phyloP scores from a whole-genome alignment of 2,888 invertebrate genomes.

The Nezara viridula region DNA sequence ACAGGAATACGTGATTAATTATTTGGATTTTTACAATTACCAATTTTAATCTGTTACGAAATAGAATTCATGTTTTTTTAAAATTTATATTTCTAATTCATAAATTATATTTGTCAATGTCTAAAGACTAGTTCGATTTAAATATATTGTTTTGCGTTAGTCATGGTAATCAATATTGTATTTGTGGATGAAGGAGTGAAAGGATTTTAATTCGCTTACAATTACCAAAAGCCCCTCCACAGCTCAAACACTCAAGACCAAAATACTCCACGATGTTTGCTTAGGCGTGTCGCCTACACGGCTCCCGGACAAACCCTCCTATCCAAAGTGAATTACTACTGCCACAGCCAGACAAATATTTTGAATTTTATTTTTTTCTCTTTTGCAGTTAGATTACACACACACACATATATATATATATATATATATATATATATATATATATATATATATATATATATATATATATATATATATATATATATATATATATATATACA shows the following conservation, averaged over 20 bases:
- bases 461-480: too few relatives aligned
- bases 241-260: conserved; percentile 38
- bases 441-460: too few relatives aligned
- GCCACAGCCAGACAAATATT: background rate
- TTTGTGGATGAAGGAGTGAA: background rate
- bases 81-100: background rate
- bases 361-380: background rate
- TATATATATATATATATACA: too few relatives aligned
- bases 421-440: too few relatives aligned
- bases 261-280: conserved; percentile 24
- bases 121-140: background rate
- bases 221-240: conserved; percentile 16
- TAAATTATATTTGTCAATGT: background rate
- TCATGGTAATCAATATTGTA: background rate
- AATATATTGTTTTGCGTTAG: background rate
- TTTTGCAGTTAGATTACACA: background rate
- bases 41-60: too few relatives aligned
- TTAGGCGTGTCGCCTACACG: conserved; percentile 26
- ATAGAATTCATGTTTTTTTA: background rate
- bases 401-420: too few relatives aligned
- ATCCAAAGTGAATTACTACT: conserved; percentile 18
- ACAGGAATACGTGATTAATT: too few relatives aligned
- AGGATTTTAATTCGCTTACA: conserved; percentile 1
- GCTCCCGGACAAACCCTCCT: conserved; percentile 11
- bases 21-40: too few relatives aligned